Conservation (phyloP, 2,113 vertebrate species). For the Macrotus californicus region DNA sequence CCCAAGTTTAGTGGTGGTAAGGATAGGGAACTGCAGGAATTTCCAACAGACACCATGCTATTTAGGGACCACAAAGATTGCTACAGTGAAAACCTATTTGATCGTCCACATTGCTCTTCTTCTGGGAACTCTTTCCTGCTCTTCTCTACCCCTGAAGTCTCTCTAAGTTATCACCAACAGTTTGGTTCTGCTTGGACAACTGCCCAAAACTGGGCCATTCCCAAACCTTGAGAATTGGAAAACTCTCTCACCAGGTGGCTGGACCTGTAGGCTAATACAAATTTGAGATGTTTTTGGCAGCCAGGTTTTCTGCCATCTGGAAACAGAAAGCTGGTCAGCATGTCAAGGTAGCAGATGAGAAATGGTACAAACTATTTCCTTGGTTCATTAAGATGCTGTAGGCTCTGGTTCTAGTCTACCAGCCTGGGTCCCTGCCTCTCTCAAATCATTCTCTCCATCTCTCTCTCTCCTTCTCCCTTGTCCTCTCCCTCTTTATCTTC, state of each 20-base stretch:
- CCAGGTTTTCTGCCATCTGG: not conserved
- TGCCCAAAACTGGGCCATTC: not conserved
- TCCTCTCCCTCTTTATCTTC: not conserved
- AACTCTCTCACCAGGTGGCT: not conserved
- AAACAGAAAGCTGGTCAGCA: not conserved
- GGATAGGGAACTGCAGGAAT: not conserved
- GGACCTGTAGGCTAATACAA: not conserved
- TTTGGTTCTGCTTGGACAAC: not conserved
- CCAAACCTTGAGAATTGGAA: not conserved
- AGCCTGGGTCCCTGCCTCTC: not conserved
- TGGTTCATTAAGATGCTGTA: not conserved
- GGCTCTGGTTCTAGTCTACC: not conserved
- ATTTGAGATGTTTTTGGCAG: not conserved
- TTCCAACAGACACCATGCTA: not conserved
- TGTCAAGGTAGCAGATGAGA: not conserved
- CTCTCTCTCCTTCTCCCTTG: fast-evolving
- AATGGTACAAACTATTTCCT: not conserved
- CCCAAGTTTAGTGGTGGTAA: not conserved
- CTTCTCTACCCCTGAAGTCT: not conserved
- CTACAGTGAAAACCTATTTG: not conserved
- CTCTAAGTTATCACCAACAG: not conserved
- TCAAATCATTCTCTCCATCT: not conserved
- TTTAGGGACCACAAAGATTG: not conserved
- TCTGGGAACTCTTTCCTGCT: not conserved
- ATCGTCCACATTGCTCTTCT: not conserved